These are phyloP conservation scores for Mesochorus sp. DNA, from an alignment of 2,888 invertebrate genomes.

Conservation along the genomic window DNA sequence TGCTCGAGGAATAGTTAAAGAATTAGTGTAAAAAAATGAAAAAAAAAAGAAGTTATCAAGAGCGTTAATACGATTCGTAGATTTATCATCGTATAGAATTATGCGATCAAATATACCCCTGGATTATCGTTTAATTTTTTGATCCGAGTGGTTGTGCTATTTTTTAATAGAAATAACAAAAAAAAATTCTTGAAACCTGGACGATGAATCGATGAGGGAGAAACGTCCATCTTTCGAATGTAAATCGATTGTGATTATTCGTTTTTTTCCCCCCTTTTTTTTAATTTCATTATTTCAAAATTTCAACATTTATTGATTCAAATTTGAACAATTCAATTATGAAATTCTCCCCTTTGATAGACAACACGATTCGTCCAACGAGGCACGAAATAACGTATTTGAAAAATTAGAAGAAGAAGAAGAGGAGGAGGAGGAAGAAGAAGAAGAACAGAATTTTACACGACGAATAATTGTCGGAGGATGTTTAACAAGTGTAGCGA, in stretches of 20 bases:
- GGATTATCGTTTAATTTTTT: conserved; percentile 8
- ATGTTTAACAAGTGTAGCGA: conserved; percentile 1
- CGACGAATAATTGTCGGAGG: conserved; percentile 26
- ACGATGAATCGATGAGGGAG: too few species aligned
- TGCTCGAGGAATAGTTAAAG: conserved; percentile 51
- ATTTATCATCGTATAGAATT: neutral
- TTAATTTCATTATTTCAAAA: too few species aligned
- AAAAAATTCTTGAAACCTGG: too few species aligned
- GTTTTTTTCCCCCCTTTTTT: too few species aligned
- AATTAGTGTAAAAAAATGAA: conserved; percentile 5
- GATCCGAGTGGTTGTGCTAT: conserved; percentile 40
- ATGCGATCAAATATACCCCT: neutral
- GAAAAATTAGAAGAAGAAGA: neutral
- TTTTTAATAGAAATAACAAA: neutral
- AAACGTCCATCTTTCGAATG: too few species aligned
- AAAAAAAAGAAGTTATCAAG: neutral
- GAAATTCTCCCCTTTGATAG: too few species aligned
- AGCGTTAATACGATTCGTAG: neutral
- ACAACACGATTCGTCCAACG: neutral
- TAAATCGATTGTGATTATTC: too few species aligned
- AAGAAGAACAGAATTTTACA: neutral
- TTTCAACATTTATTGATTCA: too few species aligned
- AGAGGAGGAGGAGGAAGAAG: neutral
- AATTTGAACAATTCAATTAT: too few species aligned
- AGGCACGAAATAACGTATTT: neutral